A percentile compares a stretch with the other conserved stretches of the same genome.
phyloP scores from a whole-genome alignment of 2,888 invertebrate species.

The Drosophila dives region DNA sequence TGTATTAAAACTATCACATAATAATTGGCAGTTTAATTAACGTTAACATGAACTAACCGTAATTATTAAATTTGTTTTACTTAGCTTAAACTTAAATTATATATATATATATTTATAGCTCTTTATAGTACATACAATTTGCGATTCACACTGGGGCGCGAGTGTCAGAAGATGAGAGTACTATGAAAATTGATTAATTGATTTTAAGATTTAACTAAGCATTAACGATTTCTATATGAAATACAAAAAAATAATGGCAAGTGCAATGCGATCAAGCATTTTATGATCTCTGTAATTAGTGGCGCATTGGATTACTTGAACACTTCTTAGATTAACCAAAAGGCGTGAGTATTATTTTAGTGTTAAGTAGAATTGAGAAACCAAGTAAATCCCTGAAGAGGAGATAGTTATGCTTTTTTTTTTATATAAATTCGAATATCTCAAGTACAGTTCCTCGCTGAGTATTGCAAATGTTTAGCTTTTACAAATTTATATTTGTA shows the following conservation, averaged over 20 bases:
- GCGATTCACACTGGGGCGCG: slow-evolving; percentile 37
- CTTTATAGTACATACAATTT: slow-evolving; percentile 44
- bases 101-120: slow-evolving; percentile 11
- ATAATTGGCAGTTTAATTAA: slow-evolving; percentile 81
- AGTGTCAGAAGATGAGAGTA: slow-evolving; percentile 33
- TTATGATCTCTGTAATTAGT: slow-evolving; percentile 34
- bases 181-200: slow-evolving; percentile 1
- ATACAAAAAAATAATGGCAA: slow-evolving; percentile 76
- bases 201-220: slow-evolving; percentile 4
- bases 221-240: slow-evolving; percentile 39
- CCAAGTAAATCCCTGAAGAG: slow-evolving; percentile 23
- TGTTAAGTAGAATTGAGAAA: slow-evolving; percentile 1
- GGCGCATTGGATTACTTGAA: slow-evolving; percentile 35
- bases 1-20: slow-evolving; percentile 80
- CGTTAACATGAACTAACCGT: slow-evolving; percentile 43
- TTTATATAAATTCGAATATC: slow-evolving; percentile 33
- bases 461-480: not conserved
- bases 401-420: slow-evolving; percentile 10
- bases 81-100: slow-evolving; percentile 29
- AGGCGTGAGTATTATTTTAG: slow-evolving; percentile 23
- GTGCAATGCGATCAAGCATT: slow-evolving; percentile 64
- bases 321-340: slow-evolving; percentile 40
- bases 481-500: not conserved
- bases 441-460: slow-evolving; percentile 6
- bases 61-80: slow-evolving; percentile 50